These are phyloP conservation scores for Eupithecia dodoneata DNA, from an alignment of 2,888 invertebrate species.

Conservation along the genomic window DNA sequence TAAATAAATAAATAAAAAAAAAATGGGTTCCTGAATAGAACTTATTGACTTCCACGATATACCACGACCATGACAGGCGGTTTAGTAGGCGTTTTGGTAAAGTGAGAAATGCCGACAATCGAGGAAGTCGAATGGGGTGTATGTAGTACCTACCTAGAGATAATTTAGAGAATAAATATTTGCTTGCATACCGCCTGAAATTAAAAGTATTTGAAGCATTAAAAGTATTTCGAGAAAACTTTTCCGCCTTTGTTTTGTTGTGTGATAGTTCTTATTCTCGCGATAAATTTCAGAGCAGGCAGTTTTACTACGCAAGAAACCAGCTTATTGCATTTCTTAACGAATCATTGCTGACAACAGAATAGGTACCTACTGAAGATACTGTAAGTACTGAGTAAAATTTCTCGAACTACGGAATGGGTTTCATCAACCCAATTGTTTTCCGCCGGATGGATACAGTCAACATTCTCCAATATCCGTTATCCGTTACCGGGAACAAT, in stretches of 20 bases:
- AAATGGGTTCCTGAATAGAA: neutral
- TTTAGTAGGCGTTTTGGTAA: neutral
- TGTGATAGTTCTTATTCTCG: neutral
- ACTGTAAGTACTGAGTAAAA: neutral
- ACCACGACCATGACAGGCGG: neutral
- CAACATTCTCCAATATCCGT: constrained; percentile 5
- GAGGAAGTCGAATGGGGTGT: neutral
- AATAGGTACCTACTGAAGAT: neutral
- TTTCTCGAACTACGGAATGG: neutral
- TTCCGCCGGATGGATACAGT: neutral
- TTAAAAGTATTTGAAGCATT: too few relatives aligned
- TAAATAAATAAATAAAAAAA: too few relatives aligned
- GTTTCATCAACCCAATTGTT: neutral
- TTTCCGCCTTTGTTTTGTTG: neutral
- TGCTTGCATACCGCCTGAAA: neutral
- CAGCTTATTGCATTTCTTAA: neutral
- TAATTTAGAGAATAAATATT: neutral
- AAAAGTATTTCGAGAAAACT: neutral
- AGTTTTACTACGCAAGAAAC: neutral
- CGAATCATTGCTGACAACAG: neutral
- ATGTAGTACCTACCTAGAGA: neutral
- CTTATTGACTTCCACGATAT: neutral
- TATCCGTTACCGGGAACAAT: neutral
- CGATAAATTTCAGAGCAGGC: neutral
- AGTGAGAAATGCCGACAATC: neutral